Evolutionary conservation across 2,797 vertebrate genomes (phyloP), one percentile per base, ranked within the genome.

Genomic region (Xerus rutilus): DNA sequence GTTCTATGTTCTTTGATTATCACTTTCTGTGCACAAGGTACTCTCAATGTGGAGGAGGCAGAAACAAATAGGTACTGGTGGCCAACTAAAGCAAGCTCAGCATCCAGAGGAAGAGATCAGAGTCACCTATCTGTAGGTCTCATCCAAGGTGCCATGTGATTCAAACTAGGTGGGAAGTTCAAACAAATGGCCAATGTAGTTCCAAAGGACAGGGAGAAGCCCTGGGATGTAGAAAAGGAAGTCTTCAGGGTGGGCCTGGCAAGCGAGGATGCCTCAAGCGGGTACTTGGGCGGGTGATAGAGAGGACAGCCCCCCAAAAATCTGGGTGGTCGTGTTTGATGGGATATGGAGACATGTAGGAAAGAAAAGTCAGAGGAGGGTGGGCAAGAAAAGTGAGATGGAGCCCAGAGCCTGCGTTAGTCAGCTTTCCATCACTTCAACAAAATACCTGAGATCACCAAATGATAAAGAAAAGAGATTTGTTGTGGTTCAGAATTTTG

Each of bases 231-330:
- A 14, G 23, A n/a, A 23, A 65, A 39, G 25, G 39, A n/a, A 39
- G 43, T 59, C 62, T 7, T 5, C 30, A 62, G 52, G 35, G n/a
- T n/a, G 52, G 28, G 32, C 18, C n/a, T 39, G 39, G 57, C 39
- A 47, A 1, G 1, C 5, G 6, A 86, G 25, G 2, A 0, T 7
- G 78, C 2, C 59, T 35, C 1, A n/a, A 43, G 12, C 23, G 54
- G 47, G 6, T 32, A 28, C 25, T 17, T 5, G 45, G 35, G 57
- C 21, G 52, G 43, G 32, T 6, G 14, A 76, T 23, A 9, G 57
- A 14, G 30, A 47, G 74, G 57, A 39, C 7, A 73, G 25, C 18
- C 25, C 49, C 49, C 5, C 17, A 49, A 65, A 73, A 20, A 43
- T 47, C 20, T n/a, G n/a, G 23, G n/a, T 7, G 35, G 59, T 23